Evolutionary conservation across 2,797 vertebrate genomes (phyloP), one percentile per base, ranked within the genome.

Genomic region (Myioborus miniatus): DNA sequence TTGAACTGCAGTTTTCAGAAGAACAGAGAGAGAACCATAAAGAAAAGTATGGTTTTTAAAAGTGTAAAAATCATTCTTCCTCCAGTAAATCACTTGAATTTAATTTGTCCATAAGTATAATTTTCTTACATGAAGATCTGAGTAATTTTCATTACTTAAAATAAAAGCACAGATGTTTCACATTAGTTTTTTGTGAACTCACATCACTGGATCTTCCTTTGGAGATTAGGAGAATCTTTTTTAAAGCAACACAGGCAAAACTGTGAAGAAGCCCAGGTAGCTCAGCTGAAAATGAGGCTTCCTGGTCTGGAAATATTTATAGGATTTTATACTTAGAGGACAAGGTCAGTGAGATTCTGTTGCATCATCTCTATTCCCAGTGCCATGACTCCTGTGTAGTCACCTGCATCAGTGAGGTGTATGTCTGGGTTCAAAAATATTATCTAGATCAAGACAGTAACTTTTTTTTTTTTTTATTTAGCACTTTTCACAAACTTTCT

Each of bases 201-300:
- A 1, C 4, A 17, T 63, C 21, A 15, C 41, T 71, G 30, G 3
- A 5, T 75, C 32, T n/a, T 50, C 8, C 44, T 29, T 59, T 69
- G 34, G 37, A 83, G 15, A 63, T 39, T 3, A 50, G 41, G 72
- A 50, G 8, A 70, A 72, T 59, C 9, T 55, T 41, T 79, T 83
- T 63, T 22, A 85, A 89, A 59, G 4, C 7, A 74, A 41, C 8
- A 47, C 9, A 49, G 17, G 6, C 12, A 76, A 59, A 3, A 92
- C 37, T 12, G 3, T 1, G 0, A 81, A 49, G 22, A 72, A 5
- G 15, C 6, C 15, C 3, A 4, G 8, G 23, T 34, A 89, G 21
- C 34, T 70, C 43, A 87, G 30, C 14, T 85, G 49, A 50, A 89
- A 77, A 44, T 52, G n/a, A 62, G 68, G 10, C 7, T 41, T 72